These are phyloP conservation scores for Eudyptes chrysolophus DNA, from an alignment of 2,113 vertebrate species.

Conservation along the genomic window DNA sequence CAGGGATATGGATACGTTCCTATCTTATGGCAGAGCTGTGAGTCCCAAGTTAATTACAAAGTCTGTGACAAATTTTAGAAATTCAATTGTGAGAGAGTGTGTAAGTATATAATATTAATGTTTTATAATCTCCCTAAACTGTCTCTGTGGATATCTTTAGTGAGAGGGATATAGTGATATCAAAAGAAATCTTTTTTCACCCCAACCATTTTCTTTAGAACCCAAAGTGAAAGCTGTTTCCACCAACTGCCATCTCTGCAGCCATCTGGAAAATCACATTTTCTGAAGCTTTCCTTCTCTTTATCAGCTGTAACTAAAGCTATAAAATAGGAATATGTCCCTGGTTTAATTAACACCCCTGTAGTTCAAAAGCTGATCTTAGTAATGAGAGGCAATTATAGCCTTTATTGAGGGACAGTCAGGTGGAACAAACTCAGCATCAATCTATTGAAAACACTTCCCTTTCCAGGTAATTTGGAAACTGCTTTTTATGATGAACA, in stretches of 20 bases:
- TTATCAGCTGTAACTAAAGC: conserved; percentile 60
- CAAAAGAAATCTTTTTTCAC: conserved; percentile 14
- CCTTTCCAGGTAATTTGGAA: conserved; percentile 34
- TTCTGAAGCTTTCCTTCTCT: conserved; percentile 42
- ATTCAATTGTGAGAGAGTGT: background rate
- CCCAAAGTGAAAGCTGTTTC: conserved; percentile 36
- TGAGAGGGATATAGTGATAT: background rate
- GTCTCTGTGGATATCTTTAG: background rate
- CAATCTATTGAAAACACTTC: conserved; percentile 1
- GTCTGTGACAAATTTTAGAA: background rate
- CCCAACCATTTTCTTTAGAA: conserved; percentile 18
- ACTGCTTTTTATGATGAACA: conserved; percentile 4
- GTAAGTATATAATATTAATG: background rate
- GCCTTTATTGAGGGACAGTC: conserved; percentile 42
- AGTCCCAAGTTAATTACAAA: background rate
- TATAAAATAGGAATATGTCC: conserved; percentile 45
- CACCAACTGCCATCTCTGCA: conserved; percentile 45
- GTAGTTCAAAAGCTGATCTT: conserved; percentile 62
- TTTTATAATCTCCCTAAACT: background rate
- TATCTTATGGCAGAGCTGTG: background rate
- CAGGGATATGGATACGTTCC: background rate
- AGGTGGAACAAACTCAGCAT: conserved; percentile 55
- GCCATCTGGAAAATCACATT: conserved; percentile 64
- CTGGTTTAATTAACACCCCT: conserved; percentile 60
- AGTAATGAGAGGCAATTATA: conserved; percentile 61